phyloP scores from a whole-genome alignment of 2,797 vertebrate species.

The Smutsia temminckii region DNA sequence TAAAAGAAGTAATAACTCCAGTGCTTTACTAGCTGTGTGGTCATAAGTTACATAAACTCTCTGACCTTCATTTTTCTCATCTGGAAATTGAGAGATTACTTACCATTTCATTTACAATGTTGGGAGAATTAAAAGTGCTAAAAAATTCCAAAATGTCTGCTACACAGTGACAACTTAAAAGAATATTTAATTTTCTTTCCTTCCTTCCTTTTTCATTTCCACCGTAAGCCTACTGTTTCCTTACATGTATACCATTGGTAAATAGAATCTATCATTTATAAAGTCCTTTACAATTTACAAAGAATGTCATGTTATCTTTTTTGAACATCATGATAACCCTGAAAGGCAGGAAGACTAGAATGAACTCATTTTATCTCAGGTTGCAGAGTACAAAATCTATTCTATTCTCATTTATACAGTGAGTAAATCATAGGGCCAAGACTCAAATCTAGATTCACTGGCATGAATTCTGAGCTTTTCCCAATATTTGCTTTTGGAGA shows the following conservation, averaged over 20 bases:
- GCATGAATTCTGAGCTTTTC: neutral
- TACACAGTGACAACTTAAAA: neutral
- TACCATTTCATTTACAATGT: neutral
- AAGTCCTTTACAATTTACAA: constrained; percentile 6
- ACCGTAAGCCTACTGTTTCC: neutral
- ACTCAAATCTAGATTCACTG: neutral
- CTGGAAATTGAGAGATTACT: neutral
- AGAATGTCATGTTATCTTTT: neutral
- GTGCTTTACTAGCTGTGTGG: neutral
- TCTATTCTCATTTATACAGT: neutral
- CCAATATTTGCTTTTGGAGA: neutral
- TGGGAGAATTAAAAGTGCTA: neutral
- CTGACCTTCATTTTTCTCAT: neutral
- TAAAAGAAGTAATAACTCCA: neutral
- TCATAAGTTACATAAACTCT: neutral
- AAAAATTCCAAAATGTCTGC: neutral
- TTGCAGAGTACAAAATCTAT: neutral
- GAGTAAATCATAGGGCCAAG: neutral
- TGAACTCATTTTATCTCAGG: constrained; percentile 23
- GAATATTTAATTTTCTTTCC: neutral
- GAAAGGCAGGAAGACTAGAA: constrained; percentile 2
- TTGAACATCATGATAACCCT: neutral
- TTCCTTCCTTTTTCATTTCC: neutral
- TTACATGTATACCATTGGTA: neutral
- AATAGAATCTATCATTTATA: neutral